Base-by-base conservation (phyloP, 1,140 invertebrate species). In the Sinonovacula constricta region DNA sequence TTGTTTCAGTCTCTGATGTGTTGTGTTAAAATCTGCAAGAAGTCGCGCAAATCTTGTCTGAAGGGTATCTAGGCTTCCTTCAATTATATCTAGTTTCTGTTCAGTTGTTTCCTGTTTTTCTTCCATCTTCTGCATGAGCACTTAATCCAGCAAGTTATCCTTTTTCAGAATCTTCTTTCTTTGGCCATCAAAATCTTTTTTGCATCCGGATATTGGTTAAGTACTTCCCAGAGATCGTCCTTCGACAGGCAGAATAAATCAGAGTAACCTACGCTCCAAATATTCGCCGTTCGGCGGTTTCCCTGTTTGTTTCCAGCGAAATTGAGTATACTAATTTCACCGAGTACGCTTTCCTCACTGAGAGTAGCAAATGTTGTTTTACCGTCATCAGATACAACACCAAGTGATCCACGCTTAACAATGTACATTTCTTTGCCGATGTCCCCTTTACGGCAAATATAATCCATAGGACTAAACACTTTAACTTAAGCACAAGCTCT, bases 391-490 rank as follows among this genome's bases (percentile, higher is more conserved):
- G 83, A 83, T 3, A 90, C 85, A 10, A 90, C 88, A 28, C 84
- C 82, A 33, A 88, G 65, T 39, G 83, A 80, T 39, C 88, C 88
- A 12, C 81, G 70, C 78, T 89, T 90, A 2, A 88, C 87, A 45
- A 90, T 88, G 63, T 89, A 90, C 88, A 90, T 90, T 81, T 90
- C 88, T 54, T 84, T 85, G 0, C 87, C 86, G 63, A 88, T 84
- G 78, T 89, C 87, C 56, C 86, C 86, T 90, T 98, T 98, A 18
- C 97, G 93, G 85, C 97, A 99, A 54, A 99, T 97, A 87, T 97
- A 99, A 92, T 99, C 97, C 1, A 96, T 96, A 0, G 97, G 97
- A 88, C 96, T 97, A 90, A 98, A 99, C 0, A 98, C 97, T 95
- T 94, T n/a, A 98, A 91, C 91, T 98, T 98, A 0, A 98, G 92